Evolutionary conservation across 2,113 vertebrate genomes (phyloP), one percentile per base, ranked within the genome.

Genomic region (Dicaeum eximium): DNA sequence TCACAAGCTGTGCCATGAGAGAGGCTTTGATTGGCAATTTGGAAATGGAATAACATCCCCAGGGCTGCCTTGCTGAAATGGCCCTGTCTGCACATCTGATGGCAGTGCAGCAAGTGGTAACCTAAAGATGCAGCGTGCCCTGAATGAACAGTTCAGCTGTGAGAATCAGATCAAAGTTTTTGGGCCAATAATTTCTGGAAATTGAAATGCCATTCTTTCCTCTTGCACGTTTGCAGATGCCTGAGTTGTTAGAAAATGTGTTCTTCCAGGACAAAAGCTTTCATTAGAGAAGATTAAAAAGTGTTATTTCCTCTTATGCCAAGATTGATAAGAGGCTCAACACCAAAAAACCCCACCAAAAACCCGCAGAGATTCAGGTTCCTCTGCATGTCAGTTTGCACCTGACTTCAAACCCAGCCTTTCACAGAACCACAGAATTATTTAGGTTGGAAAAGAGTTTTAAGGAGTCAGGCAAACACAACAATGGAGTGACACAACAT

Each of bases 51-150:
- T 45, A 31, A 89, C 38, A 77, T 84, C 77, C 65, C 69, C 66
- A 53, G 88, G 28, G 24, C 78, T 93, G 91, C 83, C 57, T 71
- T 84, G 89, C 91, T 93, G 82, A 80, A 84, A 18, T 1, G 0
- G 4, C 37, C 15, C 90, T 78, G 83, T 74, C 95, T 84, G 88
- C 92, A 98, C 98, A 98, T 98, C 98, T 98, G 97, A 97, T 98
- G 95, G 93, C 96, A 96, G 96, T 97, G 94, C 81, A 90, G 93
- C 47, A 93, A 84, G 84, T 12, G 31, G 38, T 31, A 93, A 84
- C 3, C 44, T 84, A 72, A 47, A 79, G 74, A 96, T 96, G 83
- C 73, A 95, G 95, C 8, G 0, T 72, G 85, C 96, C 96, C 97
- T 96, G 96, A 97, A 97, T 94, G 95, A 97, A 93, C 88, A 90